phyloP scores from a whole-genome alignment of 2,888 invertebrate genomes.

The Drymonia ruficornis region DNA sequence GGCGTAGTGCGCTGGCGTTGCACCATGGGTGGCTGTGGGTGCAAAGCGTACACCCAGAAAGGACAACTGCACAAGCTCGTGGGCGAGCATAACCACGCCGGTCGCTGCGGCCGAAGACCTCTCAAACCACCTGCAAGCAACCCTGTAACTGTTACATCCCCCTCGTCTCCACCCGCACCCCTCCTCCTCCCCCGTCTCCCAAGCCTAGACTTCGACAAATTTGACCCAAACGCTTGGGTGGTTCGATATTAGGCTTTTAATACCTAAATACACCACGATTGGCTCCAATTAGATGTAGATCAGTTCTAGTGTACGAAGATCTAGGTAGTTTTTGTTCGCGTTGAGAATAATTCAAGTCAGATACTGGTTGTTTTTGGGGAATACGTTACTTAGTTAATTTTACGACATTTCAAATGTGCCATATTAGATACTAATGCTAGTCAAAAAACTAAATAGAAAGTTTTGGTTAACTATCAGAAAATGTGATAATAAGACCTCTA shows the following conservation, averaged over 20 bases:
- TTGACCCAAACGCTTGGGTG: constrained; percentile 77
- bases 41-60: constrained; percentile 79
- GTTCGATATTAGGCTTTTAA: constrained; percentile 58
- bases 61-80: constrained; percentile 76
- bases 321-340: background rate
- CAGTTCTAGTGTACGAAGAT: constrained; percentile 11
- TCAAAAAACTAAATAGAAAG: constrained; percentile 20
- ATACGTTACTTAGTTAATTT: background rate
- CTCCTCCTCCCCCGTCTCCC: constrained; percentile 65
- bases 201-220: constrained; percentile 67
- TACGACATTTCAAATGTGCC: constrained; percentile 19
- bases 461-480: constrained; percentile 26
- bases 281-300: constrained; percentile 21
- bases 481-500: constrained; percentile 36
- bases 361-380: background rate
- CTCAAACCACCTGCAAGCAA: constrained; percentile 33
- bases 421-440: constrained; percentile 18
- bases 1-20: constrained; percentile 80
- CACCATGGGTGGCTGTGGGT: constrained; percentile 80
- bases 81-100: constrained; percentile 77
- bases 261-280: constrained; percentile 11
- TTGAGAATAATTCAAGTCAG: background rate
- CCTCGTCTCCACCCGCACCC: constrained; percentile 58
- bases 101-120: constrained; percentile 65
- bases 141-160: constrained; percentile 22